Conservation (phyloP, 1,140 invertebrate species). For the Pachypsylla venusta region DNA sequence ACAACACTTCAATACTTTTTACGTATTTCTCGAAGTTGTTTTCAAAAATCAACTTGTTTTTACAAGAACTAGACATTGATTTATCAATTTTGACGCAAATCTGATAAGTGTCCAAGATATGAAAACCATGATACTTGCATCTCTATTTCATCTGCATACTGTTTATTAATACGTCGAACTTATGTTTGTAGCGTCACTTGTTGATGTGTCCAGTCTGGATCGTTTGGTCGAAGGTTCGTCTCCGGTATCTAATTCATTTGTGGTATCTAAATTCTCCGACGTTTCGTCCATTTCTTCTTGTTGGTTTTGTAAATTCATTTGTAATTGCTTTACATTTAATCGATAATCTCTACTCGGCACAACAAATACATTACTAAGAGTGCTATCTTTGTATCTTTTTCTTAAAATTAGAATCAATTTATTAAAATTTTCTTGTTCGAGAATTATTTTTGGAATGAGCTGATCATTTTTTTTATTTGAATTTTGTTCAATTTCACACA, state of each 20-base stretch:
- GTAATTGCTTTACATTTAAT: slow-evolving; percentile 23
- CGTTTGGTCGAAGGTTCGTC: background rate
- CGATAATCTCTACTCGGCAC: slow-evolving; percentile 23
- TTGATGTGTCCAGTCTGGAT: background rate
- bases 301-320: slow-evolving; percentile 21
- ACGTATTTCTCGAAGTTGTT: too few relatives aligned
- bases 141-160: too few relatives aligned
- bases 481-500: background rate
- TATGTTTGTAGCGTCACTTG: too few relatives aligned
- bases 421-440: slow-evolving; percentile 25
- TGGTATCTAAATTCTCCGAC: background rate
- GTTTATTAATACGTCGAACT: too few relatives aligned
- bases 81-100: too few relatives aligned
- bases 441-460: slow-evolving; percentile 21
- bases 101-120: too few relatives aligned
- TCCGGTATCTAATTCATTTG: too few relatives aligned
- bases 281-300: slow-evolving; percentile 16
- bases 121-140: too few relatives aligned
- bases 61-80: too few relatives aligned
- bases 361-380: slow-evolving; percentile 21
- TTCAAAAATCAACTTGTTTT: too few relatives aligned
- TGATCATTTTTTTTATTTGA: background rate
- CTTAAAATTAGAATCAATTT: slow-evolving; percentile 22
- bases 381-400: slow-evolving; percentile 22
- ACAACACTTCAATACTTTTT: too few relatives aligned